phyloP scores from a whole-genome alignment of 2,113 vertebrate genomes.

The Campylorhamphus procurvoides region DNA sequence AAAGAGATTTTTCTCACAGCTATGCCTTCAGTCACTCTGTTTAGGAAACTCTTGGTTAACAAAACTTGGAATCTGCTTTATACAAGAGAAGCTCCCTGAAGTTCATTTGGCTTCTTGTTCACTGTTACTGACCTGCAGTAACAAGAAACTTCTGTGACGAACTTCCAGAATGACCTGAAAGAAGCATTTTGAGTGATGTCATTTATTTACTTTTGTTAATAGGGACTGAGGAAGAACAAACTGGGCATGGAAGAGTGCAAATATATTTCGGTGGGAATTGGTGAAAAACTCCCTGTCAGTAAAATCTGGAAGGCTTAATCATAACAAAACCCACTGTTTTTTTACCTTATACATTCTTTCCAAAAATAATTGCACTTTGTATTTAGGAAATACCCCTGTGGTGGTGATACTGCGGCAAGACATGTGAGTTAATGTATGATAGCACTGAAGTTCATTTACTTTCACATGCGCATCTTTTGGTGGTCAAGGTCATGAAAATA shows the following conservation, averaged over 20 bases:
- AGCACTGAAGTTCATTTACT: background rate
- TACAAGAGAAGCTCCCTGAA: background rate
- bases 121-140: background rate
- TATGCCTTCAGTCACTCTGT: background rate
- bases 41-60: background rate
- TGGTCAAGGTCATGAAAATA: background rate
- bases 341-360: background rate
- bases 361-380: background rate
- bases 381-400: background rate
- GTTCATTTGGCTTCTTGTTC: background rate
- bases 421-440: background rate
- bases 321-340: background rate
- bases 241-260: background rate
- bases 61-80: background rate
- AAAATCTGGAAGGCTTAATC: background rate
- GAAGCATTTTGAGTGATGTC: background rate
- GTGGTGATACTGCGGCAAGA: background rate
- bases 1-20: too few relatives aligned
- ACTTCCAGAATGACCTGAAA: background rate
- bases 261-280: background rate
- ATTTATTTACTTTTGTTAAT: background rate
- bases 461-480: background rate
- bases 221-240: background rate
- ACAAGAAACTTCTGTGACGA: background rate
- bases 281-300: background rate